Evolutionary conservation across 2,888 invertebrate genomes (phyloP).

Genomic region (Lapara coniferarum): DNA sequence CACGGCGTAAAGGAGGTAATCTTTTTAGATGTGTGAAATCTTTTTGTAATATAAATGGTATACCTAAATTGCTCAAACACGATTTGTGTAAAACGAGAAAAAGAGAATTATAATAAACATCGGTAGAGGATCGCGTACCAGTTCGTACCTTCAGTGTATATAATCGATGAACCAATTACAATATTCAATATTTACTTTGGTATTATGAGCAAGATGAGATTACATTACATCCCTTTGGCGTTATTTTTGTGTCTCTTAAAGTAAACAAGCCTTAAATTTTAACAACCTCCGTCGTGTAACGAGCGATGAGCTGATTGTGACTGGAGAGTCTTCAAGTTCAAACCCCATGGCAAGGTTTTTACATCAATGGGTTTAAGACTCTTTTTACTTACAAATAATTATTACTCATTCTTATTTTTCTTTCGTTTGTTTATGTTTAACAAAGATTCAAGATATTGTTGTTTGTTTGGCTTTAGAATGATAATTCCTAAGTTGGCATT

Average conservation of each 20-base stretch:
- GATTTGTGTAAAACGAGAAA: neutral
- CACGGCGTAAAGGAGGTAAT: neutral
- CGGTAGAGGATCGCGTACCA: neutral
- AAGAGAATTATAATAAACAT: neutral
- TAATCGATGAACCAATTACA: constrained; percentile 43
- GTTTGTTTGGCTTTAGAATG: too few relatives aligned
- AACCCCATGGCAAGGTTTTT: too few relatives aligned
- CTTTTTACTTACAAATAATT: too few relatives aligned
- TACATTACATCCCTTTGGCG: constrained; percentile 28
- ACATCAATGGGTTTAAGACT: too few relatives aligned
- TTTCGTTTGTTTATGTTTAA: too few relatives aligned
- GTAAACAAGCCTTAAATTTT: constrained; percentile 22
- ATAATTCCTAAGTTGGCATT: too few relatives aligned
- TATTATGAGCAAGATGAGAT: constrained; percentile 30
- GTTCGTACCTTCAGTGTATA: neutral
- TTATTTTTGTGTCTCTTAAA: constrained; percentile 16
- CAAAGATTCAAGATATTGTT: too few relatives aligned
- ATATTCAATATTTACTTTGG: constrained; percentile 38
- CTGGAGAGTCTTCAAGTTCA: too few relatives aligned
- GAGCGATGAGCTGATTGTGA: too few relatives aligned
- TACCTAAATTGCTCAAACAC: neutral
- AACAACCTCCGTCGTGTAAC: too few relatives aligned
- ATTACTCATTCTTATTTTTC: too few relatives aligned
- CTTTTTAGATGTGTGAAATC: neutral
- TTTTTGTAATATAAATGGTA: neutral